Conservation (phyloP, 2,888 invertebrate species). For the Oscheius sp. region DNA sequence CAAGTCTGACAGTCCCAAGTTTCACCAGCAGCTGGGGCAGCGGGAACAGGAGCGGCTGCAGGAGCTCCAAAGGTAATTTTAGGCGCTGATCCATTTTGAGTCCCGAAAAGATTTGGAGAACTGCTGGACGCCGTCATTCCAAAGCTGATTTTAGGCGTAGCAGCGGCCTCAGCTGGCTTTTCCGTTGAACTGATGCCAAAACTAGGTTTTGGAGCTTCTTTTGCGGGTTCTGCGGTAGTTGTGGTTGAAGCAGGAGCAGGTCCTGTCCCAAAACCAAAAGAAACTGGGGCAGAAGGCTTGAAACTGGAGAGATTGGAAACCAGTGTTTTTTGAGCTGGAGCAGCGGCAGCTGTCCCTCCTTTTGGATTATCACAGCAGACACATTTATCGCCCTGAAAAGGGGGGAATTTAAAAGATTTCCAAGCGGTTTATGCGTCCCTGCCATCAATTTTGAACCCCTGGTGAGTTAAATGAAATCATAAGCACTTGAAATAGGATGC, state of each 20-base stretch:
- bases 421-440: too few species aligned
- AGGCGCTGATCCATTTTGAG: not conserved
- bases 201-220: not conserved
- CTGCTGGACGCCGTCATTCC: not conserved
- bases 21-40: not conserved
- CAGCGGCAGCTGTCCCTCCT: not conserved
- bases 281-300: not conserved
- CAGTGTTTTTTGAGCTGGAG: not conserved
- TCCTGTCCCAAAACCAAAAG: too few species aligned
- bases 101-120: not conserved
- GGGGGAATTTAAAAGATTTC: too few species aligned
- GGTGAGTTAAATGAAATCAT: too few species aligned
- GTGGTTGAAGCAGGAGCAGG: too few species aligned
- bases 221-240: too few species aligned
- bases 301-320: not conserved
- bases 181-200: not conserved
- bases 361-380: not conserved
- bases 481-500: too few species aligned
- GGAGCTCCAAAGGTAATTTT: slow-evolving; percentile 3
- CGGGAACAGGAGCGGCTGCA: not conserved
- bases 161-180: not conserved
- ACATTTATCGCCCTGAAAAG: slow-evolving; percentile 8
- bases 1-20: not conserved
- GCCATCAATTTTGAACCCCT: too few species aligned
- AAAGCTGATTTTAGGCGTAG: not conserved